These are phyloP conservation scores for Pseudocheirus occidentalis DNA, from an alignment of 2,797 vertebrate genomes.

Conservation along the genomic window DNA sequence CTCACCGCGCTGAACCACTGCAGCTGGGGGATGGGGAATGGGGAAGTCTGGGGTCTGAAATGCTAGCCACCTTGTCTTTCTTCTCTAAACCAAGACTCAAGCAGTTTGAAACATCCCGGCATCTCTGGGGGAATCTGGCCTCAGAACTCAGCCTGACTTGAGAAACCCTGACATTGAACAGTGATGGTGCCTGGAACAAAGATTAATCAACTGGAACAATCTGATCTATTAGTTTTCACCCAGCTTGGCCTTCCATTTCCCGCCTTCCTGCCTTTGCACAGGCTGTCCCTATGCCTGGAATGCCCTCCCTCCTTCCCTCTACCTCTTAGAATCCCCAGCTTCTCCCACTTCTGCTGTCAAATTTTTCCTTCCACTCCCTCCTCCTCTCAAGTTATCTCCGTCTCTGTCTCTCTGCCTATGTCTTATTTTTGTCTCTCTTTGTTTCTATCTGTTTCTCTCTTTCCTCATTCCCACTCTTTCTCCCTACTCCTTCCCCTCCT, in stretches of 20 bases:
- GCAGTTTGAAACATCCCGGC: conserved; percentile 75
- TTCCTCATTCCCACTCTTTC: too few species aligned
- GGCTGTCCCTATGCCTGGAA: too few species aligned
- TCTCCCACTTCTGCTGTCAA: too few species aligned
- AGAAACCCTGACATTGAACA: conserved; percentile 70
- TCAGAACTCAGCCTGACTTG: conserved; percentile 72
- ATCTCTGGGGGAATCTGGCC: conserved; percentile 75
- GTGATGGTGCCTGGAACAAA: background rate
- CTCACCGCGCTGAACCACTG: conserved; percentile 82
- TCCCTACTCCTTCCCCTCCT: too few species aligned
- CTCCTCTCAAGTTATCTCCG: background rate
- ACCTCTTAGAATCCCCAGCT: background rate
- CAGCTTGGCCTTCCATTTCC: background rate
- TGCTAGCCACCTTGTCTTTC: conserved; percentile 82
- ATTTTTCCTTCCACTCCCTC: background rate
- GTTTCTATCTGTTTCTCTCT: too few species aligned
- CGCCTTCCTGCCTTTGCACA: background rate
- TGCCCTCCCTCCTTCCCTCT: background rate
- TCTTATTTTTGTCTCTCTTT: too few species aligned
- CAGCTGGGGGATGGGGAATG: conserved; percentile 66
- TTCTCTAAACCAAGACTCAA: conserved; percentile 79
- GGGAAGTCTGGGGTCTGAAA: conserved; percentile 82
- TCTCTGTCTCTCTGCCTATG: background rate
- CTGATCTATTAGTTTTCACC: background rate
- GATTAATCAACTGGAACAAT: background rate